Conservation (phyloP, 2,113 vertebrate species). For the Protomyctophum bolini region DNA sequence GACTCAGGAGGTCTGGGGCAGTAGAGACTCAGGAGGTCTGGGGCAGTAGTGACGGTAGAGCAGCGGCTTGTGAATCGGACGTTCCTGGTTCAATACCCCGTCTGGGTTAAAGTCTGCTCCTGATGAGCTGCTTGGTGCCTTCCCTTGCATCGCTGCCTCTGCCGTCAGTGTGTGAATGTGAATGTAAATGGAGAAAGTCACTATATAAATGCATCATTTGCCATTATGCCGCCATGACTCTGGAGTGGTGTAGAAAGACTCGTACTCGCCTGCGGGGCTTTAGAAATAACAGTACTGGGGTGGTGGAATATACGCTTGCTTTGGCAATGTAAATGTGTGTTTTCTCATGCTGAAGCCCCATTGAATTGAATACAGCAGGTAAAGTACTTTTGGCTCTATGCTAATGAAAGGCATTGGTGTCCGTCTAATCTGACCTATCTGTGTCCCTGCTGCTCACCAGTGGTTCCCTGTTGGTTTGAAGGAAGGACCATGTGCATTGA, state of each 20-base stretch:
- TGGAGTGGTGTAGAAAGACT: slow-evolving; percentile 27
- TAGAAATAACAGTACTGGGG: background rate
- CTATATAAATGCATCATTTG: too few relatives aligned
- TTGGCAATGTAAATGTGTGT: too few relatives aligned
- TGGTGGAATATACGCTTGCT: too few relatives aligned
- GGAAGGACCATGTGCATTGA: slow-evolving; percentile 18
- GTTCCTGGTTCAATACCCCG: too few relatives aligned
- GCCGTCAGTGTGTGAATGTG: background rate
- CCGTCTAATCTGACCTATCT: background rate
- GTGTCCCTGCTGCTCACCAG: slow-evolving; percentile 1
- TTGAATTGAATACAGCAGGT: slow-evolving; percentile 44
- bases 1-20: too few relatives aligned
- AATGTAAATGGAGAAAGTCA: too few relatives aligned
- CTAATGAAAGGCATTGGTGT: slow-evolving; percentile 21
- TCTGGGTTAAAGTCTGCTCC: too few relatives aligned
- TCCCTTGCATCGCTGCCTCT: slow-evolving; percentile 17
- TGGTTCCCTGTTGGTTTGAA: slow-evolving; percentile 11
- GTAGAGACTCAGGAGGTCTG: too few relatives aligned
- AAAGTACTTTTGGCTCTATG: slow-evolving; percentile 21
- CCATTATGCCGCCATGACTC: slow-evolving; percentile 8
- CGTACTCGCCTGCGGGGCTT: slow-evolving; percentile 46
- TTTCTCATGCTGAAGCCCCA: slow-evolving; percentile 15
- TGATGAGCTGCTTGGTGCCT: too few relatives aligned
- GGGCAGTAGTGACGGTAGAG: too few relatives aligned
- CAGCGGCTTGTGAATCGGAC: too few relatives aligned